Percentiles rank a stretch among this genome's conserved stretches.
These are phyloP conservation scores for Drosophila tristis DNA, from an alignment of 1,140 invertebrate genomes.

Conservation along the genomic window DNA sequence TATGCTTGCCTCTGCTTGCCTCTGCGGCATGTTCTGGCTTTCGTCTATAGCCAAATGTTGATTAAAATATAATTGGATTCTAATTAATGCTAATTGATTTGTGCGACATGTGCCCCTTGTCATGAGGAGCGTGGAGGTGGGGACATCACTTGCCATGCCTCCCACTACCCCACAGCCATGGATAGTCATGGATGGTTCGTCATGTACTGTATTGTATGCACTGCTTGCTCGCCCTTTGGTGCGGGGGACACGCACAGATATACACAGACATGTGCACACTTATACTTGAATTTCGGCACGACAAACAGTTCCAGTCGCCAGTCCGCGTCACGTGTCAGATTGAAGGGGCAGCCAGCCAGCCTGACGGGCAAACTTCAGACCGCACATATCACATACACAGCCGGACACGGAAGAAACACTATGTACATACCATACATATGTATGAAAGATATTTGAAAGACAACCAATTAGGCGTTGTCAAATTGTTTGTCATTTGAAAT, in stretches of 20 bases:
- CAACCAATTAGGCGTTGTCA: slow-evolving; percentile 61
- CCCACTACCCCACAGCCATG: neutral
- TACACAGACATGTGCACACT: neutral
- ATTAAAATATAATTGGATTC: slow-evolving; percentile 72
- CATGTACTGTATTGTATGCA: too few relatives aligned
- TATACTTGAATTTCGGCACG: slow-evolving; percentile 7
- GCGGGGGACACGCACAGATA: neutral
- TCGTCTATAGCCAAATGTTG: slow-evolving; percentile 44
- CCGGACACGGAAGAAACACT: neutral
- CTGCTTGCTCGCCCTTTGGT: too few relatives aligned
- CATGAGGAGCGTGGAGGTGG: neutral
- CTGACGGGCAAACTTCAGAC: slow-evolving; percentile 20
- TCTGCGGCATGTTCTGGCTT: neutral
- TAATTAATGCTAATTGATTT: slow-evolving; percentile 78
- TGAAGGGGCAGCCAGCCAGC: slow-evolving; percentile 9
- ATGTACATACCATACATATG: too few relatives aligned
- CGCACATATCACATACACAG: neutral
- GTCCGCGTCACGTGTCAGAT: slow-evolving; percentile 22
- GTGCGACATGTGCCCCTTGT: slow-evolving; percentile 48
- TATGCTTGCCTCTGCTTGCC: neutral
- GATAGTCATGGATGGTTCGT: too few relatives aligned
- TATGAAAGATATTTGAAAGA: neutral
- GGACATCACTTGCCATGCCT: neutral
- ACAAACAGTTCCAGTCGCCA: neutral
- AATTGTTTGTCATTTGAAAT: slow-evolving; percentile 45